phyloP scores from a whole-genome alignment of 2,113 vertebrate species.

The Synodontis membranacea region DNA sequence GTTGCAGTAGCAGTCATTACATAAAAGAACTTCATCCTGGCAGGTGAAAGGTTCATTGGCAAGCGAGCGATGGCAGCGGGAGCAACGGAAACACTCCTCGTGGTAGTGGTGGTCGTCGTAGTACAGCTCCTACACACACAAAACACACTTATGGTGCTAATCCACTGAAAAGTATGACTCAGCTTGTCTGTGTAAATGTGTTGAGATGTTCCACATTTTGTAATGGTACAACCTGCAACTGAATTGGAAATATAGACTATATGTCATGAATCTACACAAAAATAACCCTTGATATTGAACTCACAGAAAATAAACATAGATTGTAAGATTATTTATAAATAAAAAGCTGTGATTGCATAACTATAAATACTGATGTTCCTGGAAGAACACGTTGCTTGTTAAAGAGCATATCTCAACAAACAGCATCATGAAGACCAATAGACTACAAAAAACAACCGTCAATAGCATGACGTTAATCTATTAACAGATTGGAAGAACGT shows the following conservation, averaged over 20 bases:
- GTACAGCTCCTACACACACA: conserved; percentile 84
- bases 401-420: not conserved
- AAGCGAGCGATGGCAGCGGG: conserved; percentile 88
- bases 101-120: conserved; percentile 92
- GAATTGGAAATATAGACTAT: not conserved
- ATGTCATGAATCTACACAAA: not conserved
- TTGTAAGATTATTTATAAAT: not conserved
- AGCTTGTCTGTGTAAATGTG: not conserved
- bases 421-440: not conserved
- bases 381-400: not conserved
- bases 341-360: not conserved
- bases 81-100: conserved; percentile 90
- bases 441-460: too few species aligned
- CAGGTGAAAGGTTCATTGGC: conserved; percentile 90
- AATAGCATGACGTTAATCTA: not conserved
- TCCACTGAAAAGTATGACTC: not conserved
- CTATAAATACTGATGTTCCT: not conserved
- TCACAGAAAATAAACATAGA: not conserved
- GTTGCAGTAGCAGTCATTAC: conserved; percentile 92
- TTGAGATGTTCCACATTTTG: not conserved
- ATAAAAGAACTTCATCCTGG: conserved; percentile 85
- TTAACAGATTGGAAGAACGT: too few species aligned
- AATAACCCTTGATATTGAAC: not conserved
- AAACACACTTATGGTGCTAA: not conserved
- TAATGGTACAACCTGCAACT: not conserved